Conservation (phyloP, 2,113 vertebrate species). For the Glaucomys volans region DNA sequence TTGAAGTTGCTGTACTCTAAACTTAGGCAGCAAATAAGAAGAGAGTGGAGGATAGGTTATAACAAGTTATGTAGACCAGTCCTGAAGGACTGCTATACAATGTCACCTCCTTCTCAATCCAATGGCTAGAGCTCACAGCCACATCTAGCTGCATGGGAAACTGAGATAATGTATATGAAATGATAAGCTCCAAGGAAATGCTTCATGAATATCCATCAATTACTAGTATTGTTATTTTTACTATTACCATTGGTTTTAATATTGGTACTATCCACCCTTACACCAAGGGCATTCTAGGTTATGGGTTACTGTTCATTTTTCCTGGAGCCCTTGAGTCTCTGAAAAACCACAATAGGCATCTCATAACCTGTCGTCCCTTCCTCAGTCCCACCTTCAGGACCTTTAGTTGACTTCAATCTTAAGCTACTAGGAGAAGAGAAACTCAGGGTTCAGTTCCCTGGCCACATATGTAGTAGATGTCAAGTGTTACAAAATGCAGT, state of each 20-base stretch:
- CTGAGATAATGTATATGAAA: background rate
- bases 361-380: background rate
- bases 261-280: background rate
- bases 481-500: conserved; percentile 67
- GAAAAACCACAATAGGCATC: background rate
- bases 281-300: conserved; percentile 3
- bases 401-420: conserved; percentile 4
- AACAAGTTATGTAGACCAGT: background rate
- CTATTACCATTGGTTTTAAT: background rate
- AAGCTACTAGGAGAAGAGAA: background rate
- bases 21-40: background rate
- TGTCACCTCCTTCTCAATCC: background rate
- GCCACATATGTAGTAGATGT: conserved; percentile 49
- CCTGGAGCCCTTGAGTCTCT: background rate
- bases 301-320: background rate
- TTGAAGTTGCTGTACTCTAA: background rate
- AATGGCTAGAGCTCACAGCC: background rate
- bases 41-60: background rate
- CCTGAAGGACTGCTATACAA: background rate
- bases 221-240: background rate
- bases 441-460: background rate
- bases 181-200: background rate
- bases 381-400: background rate
- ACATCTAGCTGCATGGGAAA: background rate
- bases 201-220: background rate